phyloP scores from a whole-genome alignment of 2,888 invertebrate genomes.

The Ferdinandea cuprea region DNA sequence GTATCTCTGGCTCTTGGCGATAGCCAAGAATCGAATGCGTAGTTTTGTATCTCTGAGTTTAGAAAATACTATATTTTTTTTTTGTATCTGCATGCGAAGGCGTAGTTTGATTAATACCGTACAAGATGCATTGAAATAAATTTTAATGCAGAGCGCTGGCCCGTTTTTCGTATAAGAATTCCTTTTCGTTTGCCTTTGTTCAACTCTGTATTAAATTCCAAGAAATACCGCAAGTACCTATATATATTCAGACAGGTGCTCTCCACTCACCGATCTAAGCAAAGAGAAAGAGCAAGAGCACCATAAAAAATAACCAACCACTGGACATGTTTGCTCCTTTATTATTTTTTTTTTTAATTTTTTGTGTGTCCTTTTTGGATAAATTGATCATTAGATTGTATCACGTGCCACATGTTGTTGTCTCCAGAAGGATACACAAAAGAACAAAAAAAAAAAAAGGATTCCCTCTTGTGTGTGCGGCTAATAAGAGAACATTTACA shows the following conservation, averaged over 20 bases:
- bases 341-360: neutral
- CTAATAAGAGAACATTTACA: slow-evolving; percentile 33
- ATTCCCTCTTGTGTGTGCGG: neutral
- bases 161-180: neutral
- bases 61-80: too few relatives aligned
- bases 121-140: neutral
- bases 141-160: neutral
- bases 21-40: neutral
- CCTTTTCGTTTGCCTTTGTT: neutral
- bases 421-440: slow-evolving; percentile 1
- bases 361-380: slow-evolving; percentile 3
- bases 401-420: slow-evolving; percentile 60
- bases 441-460: neutral
- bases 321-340: slow-evolving; percentile 6
- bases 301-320: slow-evolving; percentile 2
- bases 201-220: slow-evolving; percentile 2
- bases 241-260: slow-evolving; percentile 8
- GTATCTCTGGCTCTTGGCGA: neutral
- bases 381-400: slow-evolving; percentile 65
- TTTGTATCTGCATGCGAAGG: too few relatives aligned
- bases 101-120: neutral
- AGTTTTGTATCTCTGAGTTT: neutral
- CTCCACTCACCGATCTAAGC: too few relatives aligned
- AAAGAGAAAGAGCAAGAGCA: slow-evolving; percentile 2
- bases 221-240: slow-evolving; percentile 2